Evolutionary conservation across 2,113 vertebrate species (phyloP), one percentile per base, ranked within the genome.

Genomic region (Notothenia rossii): DNA sequence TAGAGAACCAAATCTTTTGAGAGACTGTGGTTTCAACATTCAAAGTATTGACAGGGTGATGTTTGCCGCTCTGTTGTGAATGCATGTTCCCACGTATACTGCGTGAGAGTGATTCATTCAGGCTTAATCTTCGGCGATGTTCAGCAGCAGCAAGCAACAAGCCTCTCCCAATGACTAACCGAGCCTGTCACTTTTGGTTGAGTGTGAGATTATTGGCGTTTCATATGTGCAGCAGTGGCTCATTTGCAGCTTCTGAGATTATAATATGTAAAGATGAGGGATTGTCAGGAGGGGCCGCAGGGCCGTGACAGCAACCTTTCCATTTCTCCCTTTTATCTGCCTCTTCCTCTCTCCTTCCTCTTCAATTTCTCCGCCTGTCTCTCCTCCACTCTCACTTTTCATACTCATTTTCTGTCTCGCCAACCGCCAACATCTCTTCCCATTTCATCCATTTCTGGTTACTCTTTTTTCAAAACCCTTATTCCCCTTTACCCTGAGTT

Each of bases 241-340:
- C 82, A 85, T 90, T 91, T 90, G 90, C 58, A 62, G 84, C 83
- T 91, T 79, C 67, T 73, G 62, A 85, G 79, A 91, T 92, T 88
- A 91, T 92, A 85, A 86, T 89, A 90, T 93, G 88, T 93, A 94
- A 93, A 94, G 83, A 93, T 91, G 88, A 92, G 77, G 81, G 82
- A 92, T 81, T 87, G 88, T 85, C 86, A 83, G 78, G 59, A 72
- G 75, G 84, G 73, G 82, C 71, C 74, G 33, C 58, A 48, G 64
- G 72, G 68, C 85, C 81, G 72, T 75, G 87, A 81, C 84, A 86
- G 77, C 80, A 86, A 78, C 77, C 81, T 79, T 49, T 85, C 81
- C 73, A 67, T 90, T 77, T 79, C 48, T 70, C 40, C 40, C 69
- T 14, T 60, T 65, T 63, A 48, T 50, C 73, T 75, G 72, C 68